These are phyloP conservation scores for Uria aalge DNA, from an alignment of 2,113 vertebrate species.

Conservation along the genomic window DNA sequence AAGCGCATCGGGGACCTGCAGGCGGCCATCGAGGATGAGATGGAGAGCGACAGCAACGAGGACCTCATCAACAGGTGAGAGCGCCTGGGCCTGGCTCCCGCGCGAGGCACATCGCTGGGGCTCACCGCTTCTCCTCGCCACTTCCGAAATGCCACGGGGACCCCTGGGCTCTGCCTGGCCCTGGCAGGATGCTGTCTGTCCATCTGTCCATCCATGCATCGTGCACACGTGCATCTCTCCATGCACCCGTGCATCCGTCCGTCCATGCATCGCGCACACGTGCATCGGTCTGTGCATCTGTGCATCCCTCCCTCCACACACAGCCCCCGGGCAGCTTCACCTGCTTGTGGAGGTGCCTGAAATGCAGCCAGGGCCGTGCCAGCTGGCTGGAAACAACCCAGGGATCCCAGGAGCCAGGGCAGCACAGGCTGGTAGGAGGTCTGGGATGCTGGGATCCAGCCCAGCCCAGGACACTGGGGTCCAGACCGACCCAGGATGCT, in stretches of 20 bases:
- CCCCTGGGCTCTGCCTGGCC: neutral
- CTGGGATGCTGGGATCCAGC: neutral
- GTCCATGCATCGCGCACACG: neutral
- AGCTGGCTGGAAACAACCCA: neutral
- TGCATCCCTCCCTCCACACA: neutral
- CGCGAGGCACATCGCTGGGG: accelerated
- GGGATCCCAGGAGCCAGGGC: neutral
- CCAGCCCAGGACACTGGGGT: neutral
- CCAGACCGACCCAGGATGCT: neutral
- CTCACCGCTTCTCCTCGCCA: neutral
- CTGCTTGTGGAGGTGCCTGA: neutral
- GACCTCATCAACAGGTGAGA: slow-evolving; percentile 96
- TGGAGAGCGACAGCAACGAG: slow-evolving; percentile 98
- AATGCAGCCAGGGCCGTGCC: neutral
- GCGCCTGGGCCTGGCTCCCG: accelerated
- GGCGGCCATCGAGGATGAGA: slow-evolving; percentile 97
- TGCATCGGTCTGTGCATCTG: neutral
- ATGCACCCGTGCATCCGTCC: neutral
- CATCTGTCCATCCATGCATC: neutral
- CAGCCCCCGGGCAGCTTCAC: neutral
- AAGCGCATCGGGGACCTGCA: slow-evolving; percentile 97
- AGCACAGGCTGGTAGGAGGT: neutral
- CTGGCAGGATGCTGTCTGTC: neutral
- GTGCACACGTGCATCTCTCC: neutral
- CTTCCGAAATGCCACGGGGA: neutral